Evolutionary conservation across 2,113 vertebrate genomes (phyloP), one percentile per base, ranked within the genome.

Genomic region (Lepus americanus): DNA sequence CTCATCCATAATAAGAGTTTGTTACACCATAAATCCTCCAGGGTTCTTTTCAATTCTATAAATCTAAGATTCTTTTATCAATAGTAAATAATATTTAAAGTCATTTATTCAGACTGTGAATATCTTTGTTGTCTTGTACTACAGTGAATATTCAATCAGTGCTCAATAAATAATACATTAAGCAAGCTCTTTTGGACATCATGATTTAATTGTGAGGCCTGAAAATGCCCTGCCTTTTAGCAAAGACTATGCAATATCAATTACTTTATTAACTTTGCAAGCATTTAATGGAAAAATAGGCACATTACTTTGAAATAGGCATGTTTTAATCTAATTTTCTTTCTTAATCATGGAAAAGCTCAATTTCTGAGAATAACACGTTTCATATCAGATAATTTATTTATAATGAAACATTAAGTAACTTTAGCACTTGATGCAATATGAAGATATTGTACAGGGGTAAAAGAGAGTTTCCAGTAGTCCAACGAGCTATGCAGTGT

Each of bases 81-180:
- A 89, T 63, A 81, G 70, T 16, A 96, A 90, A 91, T 23, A 95
- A 86, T 79, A 94, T 66, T 92, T 96, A 98, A 31, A 78, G 73
- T 73, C 39, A 95, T 89, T 95, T 83, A 77, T 83, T 96, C 72
- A 84, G 90, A 92, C 66, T 73, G n/a, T 73, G 90, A 95, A 61
- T 78, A 83, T 85, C 36, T 94, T 72, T 66, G 64, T 82, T 81
- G 55, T 82, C 86, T 78, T 90, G 76, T 44, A 78, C 63, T 89
- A 70, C 23, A 81, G 36, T 70, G 69, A 94, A 90, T 82, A 89
- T 80, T 79, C 61, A 83, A 96, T 89, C 83, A 90, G 76, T 73
- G 31, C 78, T 95, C 90, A 95, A 95, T 96, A 97, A 97, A 97
- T 95, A 96, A 97, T 95, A 94, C 79, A 96, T 95, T 92, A 95